A percentile compares a stretch with the other conserved stretches of the same genome.
phyloP scores from a whole-genome alignment of 2,113 vertebrate genomes.

The Brachionichthys hirsutus region DNA sequence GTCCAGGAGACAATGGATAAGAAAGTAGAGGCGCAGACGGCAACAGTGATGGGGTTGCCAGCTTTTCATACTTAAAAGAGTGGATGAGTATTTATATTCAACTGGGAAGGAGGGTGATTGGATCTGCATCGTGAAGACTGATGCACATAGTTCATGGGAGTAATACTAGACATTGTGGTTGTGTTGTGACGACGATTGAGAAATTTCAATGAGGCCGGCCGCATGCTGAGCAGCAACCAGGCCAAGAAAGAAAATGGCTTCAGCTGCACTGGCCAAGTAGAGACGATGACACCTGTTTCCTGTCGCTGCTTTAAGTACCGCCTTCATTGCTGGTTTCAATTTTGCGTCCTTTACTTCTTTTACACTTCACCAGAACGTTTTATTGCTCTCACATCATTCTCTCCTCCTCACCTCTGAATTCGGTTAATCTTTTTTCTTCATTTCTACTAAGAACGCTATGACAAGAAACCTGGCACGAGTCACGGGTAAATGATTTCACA shows the following conservation, averaged over 20 bases:
- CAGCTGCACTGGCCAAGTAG: constrained; percentile 50
- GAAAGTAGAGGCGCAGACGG: constrained; percentile 31
- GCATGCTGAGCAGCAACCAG: constrained; percentile 35
- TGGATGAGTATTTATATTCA: constrained; percentile 69
- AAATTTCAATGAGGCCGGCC: constrained; percentile 59
- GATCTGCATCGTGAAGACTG: constrained; percentile 62
- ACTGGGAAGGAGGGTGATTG: constrained; percentile 47
- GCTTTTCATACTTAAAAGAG: constrained; percentile 66
- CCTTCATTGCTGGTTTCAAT: constrained; percentile 52
- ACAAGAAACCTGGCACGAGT: constrained; percentile 63
- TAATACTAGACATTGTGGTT: constrained; percentile 64
- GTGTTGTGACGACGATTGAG: constrained; percentile 64
- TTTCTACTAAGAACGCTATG: constrained; percentile 48
- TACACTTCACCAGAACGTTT: constrained; percentile 46
- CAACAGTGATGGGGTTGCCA: constrained; percentile 32
- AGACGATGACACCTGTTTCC: constrained; percentile 79
- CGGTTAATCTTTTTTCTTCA: constrained; percentile 45
- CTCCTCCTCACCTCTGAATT: constrained; percentile 58
- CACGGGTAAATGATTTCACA: constrained; percentile 75
- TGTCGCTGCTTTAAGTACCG: constrained; percentile 40
- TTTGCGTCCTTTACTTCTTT: constrained; percentile 46
- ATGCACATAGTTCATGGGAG: constrained; percentile 55
- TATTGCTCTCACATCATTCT: constrained; percentile 63
- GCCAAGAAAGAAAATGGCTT: constrained; percentile 63
- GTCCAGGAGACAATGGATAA: constrained; percentile 78